Percentiles rank a stretch among this genome's conserved stretches.
These are phyloP conservation scores for Tipula helvola DNA, from an alignment of 2,888 invertebrate species.

Conservation along the genomic window DNA sequence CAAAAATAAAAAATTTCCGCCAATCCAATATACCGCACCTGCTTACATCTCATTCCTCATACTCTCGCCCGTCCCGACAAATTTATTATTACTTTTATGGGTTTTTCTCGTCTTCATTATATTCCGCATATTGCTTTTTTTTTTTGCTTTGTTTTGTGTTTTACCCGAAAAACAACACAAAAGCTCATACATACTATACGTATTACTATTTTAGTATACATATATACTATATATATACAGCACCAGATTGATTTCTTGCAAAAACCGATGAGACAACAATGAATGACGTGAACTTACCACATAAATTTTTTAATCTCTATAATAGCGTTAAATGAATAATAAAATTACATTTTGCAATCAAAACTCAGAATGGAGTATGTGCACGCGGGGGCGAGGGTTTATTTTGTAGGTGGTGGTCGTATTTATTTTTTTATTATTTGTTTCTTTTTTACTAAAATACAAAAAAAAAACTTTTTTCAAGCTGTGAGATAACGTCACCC, in stretches of 20 bases:
- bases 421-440: neutral
- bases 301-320: neutral
- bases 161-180: neutral
- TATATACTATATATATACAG: neutral
- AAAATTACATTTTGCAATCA: neutral
- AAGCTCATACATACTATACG: neutral
- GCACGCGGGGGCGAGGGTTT: neutral
- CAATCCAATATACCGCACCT: slow-evolving; percentile 9
- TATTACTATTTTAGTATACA: neutral
- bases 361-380: neutral
- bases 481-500: slow-evolving; percentile 11
- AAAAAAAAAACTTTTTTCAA: neutral
- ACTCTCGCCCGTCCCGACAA: neutral
- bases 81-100: slow-evolving; percentile 7
- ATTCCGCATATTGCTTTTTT: neutral
- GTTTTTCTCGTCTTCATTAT: slow-evolving; percentile 7
- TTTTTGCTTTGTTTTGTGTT: neutral
- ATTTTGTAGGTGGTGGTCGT: neutral
- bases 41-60: neutral
- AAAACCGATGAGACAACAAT: neutral
- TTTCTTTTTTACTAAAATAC: neutral
- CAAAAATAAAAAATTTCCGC: neutral
- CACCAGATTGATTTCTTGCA: neutral
- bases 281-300: slow-evolving; percentile 4
- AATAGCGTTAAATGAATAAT: slow-evolving; percentile 4